These are phyloP conservation scores for Ciconia nigra DNA, from an alignment of 2,797 vertebrate genomes.

Conservation along the genomic window DNA sequence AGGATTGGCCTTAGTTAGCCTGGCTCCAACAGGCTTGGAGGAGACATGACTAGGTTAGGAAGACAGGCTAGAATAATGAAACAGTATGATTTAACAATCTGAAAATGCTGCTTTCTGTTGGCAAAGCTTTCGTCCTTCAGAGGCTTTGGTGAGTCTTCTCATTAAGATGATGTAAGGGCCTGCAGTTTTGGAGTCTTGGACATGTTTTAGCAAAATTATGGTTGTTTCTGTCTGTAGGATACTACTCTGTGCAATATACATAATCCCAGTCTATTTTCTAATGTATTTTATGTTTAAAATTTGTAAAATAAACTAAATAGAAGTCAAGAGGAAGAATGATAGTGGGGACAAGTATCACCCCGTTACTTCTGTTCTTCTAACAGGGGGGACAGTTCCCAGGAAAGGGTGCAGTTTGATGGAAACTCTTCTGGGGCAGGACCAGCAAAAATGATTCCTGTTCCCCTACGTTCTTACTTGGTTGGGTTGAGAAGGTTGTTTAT, in stretches of 20 bases:
- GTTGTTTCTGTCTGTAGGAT: neutral
- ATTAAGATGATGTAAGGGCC: neutral
- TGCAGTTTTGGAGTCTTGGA: neutral
- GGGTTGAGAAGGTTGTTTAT: neutral
- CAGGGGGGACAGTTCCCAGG: neutral
- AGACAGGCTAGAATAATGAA: neutral
- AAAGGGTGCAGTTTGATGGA: neutral
- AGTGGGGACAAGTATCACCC: neutral
- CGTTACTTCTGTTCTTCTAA: neutral
- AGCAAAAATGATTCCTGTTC: neutral
- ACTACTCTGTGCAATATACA: neutral
- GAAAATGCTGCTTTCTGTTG: neutral
- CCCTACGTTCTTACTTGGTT: rapidly evolving
- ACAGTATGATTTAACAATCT: neutral
- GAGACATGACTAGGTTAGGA: neutral
- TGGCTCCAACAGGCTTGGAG: neutral
- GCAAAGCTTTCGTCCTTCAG: neutral
- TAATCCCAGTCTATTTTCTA: neutral
- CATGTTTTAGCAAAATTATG: neutral
- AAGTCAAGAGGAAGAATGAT: neutral
- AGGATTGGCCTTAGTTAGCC: neutral
- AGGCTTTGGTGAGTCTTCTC: neutral
- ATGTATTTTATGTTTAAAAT: neutral
- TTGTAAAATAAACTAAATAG: neutral
- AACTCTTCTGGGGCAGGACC: neutral